Evolutionary conservation across 2,888 invertebrate species (phyloP).

Genomic region (Lasioglossum pauxillum): DNA sequence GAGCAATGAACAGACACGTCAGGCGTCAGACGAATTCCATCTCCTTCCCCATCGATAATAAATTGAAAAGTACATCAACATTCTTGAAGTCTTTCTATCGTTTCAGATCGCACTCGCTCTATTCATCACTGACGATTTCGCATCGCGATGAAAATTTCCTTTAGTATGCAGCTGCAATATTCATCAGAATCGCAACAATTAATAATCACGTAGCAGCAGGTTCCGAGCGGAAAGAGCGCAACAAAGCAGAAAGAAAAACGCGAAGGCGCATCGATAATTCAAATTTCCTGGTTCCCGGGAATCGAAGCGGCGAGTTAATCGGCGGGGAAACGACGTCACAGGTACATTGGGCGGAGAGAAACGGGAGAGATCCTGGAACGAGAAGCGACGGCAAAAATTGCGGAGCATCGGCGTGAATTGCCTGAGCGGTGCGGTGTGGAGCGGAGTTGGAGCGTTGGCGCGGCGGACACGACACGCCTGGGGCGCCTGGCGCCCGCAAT

Average conservation of each 20-base stretch:
- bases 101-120: not conserved
- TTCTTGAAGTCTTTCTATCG: not conserved
- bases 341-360: not conserved
- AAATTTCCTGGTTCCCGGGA: conserved; percentile 1
- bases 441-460: not conserved
- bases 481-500: conserved; percentile 71
- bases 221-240: not conserved
- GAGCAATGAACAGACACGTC: not conserved
- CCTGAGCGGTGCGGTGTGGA: conserved; percentile 37
- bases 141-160: not conserved
- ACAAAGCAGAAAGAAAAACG: not conserved
- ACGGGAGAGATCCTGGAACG: conserved; percentile 20
- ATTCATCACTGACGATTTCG: not conserved
- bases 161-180: too few relatives aligned
- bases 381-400: conserved; percentile 57
- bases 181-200: not conserved
- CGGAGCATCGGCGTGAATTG: conserved; percentile 61
- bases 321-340: not conserved
- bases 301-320: conserved; percentile 5
- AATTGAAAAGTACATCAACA: not conserved
- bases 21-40: not conserved
- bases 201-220: not conserved
- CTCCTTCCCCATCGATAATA: not conserved
- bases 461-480: conserved; percentile 44
- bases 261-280: conserved; percentile 5